Evolutionary conservation across 92 coral and sea anemone species (phyloP), one percentile per base, ranked within the genome.

Genomic region (Desmophyllum pertusum): DNA sequence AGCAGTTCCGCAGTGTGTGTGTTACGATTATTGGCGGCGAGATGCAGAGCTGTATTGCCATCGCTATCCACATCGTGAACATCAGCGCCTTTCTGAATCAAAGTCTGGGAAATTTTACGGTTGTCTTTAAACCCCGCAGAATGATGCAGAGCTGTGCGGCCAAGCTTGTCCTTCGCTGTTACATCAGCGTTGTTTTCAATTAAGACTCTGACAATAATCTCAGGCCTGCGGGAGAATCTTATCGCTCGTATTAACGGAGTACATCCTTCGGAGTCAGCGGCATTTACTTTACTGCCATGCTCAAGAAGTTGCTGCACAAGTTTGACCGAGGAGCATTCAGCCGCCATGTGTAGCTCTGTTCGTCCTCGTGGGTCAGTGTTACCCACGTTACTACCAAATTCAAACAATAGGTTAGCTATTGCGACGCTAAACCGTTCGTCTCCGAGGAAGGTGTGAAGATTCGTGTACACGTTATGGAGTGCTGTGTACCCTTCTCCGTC

Each of bases 1-100:
- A 93, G 85, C 13, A 93, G 55, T 27, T 87, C 93, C 21, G 97
- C 94, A 9, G 94, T 91, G 70, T 88, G 86, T 1, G 89, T 88
- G 84, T 92, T 91, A 29, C 97, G 94, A 78, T 86, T 81, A 48
- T 89, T 77, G 3, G 92, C 97, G 14, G 97, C 97, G 10, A 93
- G 72, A 46, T 93, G 97, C 21, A 93, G 80, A 2, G 97, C 87
- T 18, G 94, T 86, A 62, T 93, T 89, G 0, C 94, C 93, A 38
- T 89, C 91, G 5, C 36, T 25, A 76, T 93, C 94, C 14, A 76
- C 91, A 2, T 75, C 87, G 29, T 91, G 90, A 18, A 88, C 81
- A 43, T 80, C 83, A 35, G 83, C 93, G 45, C 91, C 93, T 70
- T 91, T 81, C 71, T 84, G 88, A 48, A 93, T 80, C 81, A 93